Percentiles rank a stretch among this genome's conserved stretches.
phyloP scores from a whole-genome alignment of 2,888 invertebrate genomes.

The Hartigia nigra region DNA sequence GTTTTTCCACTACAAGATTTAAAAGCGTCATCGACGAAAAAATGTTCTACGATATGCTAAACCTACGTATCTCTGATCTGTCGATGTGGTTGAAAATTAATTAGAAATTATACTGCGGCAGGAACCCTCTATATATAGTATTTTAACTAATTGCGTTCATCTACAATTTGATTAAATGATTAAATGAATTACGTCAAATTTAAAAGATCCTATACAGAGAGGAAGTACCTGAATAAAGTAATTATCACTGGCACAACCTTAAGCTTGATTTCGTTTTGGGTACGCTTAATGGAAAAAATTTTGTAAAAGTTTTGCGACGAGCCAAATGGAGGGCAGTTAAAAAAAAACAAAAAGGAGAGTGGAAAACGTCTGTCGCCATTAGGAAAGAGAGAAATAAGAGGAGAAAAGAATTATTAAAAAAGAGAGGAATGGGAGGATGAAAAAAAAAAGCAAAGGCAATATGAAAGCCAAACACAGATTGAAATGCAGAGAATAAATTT shows the following conservation, averaged over 20 bases:
- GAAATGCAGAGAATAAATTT: slow-evolving; percentile 40
- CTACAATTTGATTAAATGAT: no score
- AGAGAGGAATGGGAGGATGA: neutral
- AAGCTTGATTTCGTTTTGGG: neutral
- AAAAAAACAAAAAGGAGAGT: neutral
- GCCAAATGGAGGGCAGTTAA: neutral
- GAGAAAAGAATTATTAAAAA: slow-evolving; percentile 15
- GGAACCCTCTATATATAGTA: neutral
- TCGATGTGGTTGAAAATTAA: neutral
- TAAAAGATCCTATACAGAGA: no score
- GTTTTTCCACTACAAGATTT: neutral
- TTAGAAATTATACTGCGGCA: no score
- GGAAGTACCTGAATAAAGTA: no score
- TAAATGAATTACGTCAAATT: no score
- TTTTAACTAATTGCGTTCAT: neutral
- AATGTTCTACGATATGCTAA: neutral
- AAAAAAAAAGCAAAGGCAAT: slow-evolving; percentile 4
- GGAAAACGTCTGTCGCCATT: neutral
- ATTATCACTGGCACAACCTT: no score
- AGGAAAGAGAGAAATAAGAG: neutral
- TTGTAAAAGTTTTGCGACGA: neutral
- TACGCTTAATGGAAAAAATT: neutral
- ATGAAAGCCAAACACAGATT: slow-evolving; percentile 38
- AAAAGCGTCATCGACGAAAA: neutral
- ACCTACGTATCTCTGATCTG: neutral